Evolutionary conservation across 2,113 vertebrate species (phyloP).

Genomic region (Recurvirostra avosetta): DNA sequence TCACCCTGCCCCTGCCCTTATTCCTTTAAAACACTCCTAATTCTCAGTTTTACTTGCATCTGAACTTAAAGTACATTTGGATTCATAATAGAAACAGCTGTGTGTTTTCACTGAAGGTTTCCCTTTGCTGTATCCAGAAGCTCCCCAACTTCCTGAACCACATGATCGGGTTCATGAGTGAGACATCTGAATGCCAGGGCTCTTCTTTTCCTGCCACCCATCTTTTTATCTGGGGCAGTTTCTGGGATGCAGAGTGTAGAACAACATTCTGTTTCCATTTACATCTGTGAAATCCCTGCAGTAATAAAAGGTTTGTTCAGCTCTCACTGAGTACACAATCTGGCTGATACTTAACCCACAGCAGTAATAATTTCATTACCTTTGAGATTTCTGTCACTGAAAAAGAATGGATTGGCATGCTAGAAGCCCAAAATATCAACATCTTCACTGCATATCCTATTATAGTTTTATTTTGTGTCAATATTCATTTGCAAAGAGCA

Average conservation of each 20-base stretch:
- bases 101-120: not conserved
- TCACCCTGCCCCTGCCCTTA: not conserved
- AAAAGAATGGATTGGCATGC: not conserved
- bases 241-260: not conserved
- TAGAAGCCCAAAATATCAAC: not conserved
- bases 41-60: not conserved
- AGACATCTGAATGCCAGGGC: too few relatives aligned
- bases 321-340: not conserved
- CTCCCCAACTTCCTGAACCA: not conserved
- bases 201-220: too few relatives aligned
- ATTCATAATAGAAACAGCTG: not conserved
- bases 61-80: not conserved
- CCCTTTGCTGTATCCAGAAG: not conserved
- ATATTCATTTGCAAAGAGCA: not conserved
- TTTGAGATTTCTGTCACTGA: not conserved
- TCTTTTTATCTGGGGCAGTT: not conserved
- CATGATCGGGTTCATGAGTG: not conserved
- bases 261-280: not conserved
- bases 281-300: not conserved
- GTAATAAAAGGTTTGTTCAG: not conserved
- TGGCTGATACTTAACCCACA: not conserved
- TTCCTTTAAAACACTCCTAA: not conserved
- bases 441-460: not conserved
- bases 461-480: not conserved
- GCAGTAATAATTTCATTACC: not conserved